A percentile compares a stretch with the other conserved stretches of the same genome.
Evolutionary conservation across 2,797 vertebrate genomes (phyloP).

Genomic region (Hypotaenidia okinawae): DNA sequence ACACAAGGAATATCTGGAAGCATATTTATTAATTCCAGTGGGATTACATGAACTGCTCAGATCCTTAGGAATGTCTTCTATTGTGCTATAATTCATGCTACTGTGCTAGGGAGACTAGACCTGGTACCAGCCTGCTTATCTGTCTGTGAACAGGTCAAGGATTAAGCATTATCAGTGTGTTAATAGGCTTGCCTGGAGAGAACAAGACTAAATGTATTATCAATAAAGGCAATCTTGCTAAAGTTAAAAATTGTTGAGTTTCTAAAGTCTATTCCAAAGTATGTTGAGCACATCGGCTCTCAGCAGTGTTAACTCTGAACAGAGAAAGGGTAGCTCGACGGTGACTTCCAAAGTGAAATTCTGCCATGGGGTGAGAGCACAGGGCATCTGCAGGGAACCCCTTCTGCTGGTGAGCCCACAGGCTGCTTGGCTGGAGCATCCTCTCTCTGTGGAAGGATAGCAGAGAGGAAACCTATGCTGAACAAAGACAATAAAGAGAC

Average conservation of each 20-base stretch:
- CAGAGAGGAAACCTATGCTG: not conserved
- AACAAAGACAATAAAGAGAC: not conserved
- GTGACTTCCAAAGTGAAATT: not conserved
- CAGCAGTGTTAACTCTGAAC: not conserved
- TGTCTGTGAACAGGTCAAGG: not conserved
- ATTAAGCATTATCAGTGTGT: constrained; percentile 13
- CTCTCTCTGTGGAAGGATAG: not conserved
- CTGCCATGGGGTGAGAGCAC: not conserved
- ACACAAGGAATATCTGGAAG: constrained; percentile 10
- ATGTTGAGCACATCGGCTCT: not conserved
- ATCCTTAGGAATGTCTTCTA: not conserved
- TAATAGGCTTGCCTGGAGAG: constrained; percentile 21
- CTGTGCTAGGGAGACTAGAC: not conserved
- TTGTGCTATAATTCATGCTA: constrained; percentile 4
- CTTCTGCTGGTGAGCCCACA: not conserved
- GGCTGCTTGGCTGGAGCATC: not conserved
- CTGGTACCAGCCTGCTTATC: constrained; percentile 22
- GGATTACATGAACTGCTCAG: not conserved
- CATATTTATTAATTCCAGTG: constrained; percentile 11
- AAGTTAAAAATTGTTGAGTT: not conserved
- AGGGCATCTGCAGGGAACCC: not conserved
- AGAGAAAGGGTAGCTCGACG: accelerated
- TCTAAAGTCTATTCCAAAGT: not conserved
- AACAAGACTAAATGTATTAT: not conserved
- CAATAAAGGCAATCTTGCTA: not conserved